Evolutionary conservation across 23 tunicate genomes (phyloP).

Genomic region (Phallusia fumigata): DNA sequence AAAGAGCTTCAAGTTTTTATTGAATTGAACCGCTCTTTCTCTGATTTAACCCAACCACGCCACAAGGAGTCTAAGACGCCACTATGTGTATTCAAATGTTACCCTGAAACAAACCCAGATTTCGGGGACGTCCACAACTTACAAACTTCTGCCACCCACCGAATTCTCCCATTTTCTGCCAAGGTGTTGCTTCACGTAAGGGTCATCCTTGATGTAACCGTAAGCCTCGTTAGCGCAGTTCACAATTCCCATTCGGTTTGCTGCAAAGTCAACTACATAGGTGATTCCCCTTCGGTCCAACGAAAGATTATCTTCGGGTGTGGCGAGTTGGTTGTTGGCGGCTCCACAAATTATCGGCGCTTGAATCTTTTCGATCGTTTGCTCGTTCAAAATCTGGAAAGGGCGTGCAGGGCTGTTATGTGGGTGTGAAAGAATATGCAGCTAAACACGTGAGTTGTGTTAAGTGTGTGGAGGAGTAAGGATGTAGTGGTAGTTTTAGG

Average conservation of each 20-base stretch:
- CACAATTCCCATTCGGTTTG: conserved; percentile 13
- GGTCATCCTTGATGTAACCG: not conserved
- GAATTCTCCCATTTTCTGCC: conserved; percentile 10
- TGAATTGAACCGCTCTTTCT: no score
- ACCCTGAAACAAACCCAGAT: no score
- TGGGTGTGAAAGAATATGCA: no score
- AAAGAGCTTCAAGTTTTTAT: no score
- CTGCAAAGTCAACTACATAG: conserved; percentile 13
- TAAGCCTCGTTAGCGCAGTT: conserved; percentile 12
- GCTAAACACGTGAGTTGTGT: no score
- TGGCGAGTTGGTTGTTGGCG: conserved; percentile 14
- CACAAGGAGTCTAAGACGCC: no score
- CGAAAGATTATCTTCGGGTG: not conserved
- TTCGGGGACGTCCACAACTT: no score
- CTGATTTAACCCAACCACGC: no score
- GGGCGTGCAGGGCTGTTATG: no score
- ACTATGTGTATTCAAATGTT: no score
- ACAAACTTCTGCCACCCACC: not conserved
- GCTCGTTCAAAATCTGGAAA: not conserved
- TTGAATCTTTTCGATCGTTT: conserved; percentile 5
- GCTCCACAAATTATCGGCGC: conserved; percentile 13
- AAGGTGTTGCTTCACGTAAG: not conserved
- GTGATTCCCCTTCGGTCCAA: not conserved
- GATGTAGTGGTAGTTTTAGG: no score
- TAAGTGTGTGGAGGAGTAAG: no score